These are phyloP conservation scores for Seira sanloemensis DNA, from an alignment of 2,888 invertebrate species.

Conservation along the genomic window DNA sequence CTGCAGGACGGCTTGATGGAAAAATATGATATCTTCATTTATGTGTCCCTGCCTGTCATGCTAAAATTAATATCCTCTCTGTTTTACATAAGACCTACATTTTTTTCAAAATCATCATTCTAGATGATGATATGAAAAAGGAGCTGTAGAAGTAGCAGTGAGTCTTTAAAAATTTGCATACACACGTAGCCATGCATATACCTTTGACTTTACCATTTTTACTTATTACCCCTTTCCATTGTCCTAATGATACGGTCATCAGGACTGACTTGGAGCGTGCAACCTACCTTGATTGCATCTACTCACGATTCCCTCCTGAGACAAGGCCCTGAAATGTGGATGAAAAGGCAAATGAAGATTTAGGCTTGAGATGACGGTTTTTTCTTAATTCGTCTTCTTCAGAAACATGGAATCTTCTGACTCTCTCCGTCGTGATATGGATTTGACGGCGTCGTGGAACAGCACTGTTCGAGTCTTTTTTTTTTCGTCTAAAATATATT, in stretches of 20 bases:
- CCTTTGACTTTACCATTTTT: background rate
- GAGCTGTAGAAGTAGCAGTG: background rate
- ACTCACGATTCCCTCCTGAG: conserved; percentile 50
- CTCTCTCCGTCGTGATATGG: background rate
- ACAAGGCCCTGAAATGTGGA: conserved; percentile 8
- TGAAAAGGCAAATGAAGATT: conserved; percentile 40
- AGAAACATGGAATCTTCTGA: conserved; percentile 14
- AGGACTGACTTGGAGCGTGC: conserved; percentile 22
- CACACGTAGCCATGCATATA: background rate
- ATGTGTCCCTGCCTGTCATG: conserved; percentile 10
- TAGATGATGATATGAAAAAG: background rate
- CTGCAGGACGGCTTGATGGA: background rate
- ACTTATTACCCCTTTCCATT: conserved; percentile 6
- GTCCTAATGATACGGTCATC: conserved; percentile 51
- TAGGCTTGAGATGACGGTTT: conserved; percentile 13
- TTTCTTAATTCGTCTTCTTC: conserved; percentile 13
- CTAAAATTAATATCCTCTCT: background rate
- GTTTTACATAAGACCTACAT: conserved; percentile 9
- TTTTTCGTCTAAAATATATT: background rate
- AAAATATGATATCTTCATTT: conserved; percentile 16
- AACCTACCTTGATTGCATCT: conserved; percentile 57
- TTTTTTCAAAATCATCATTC: conserved; percentile 5
- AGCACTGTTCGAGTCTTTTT: background rate
- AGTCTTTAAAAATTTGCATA: background rate
- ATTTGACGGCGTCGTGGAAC: no score